Conservation (phyloP, 2,797 vertebrate species). For the Numenius phaeopus region DNA sequence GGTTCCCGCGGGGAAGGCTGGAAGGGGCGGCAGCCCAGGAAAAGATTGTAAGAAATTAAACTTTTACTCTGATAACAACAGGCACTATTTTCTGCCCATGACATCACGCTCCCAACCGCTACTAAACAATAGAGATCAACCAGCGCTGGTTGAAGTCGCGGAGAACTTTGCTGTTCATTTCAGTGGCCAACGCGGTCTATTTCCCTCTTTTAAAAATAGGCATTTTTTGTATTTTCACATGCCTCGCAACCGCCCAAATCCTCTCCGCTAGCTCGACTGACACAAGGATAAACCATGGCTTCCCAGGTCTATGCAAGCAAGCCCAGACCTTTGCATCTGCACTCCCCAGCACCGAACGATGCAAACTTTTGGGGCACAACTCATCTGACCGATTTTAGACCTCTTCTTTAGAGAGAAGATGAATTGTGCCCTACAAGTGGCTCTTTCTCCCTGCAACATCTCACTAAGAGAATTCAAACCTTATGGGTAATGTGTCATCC, state of each 20-base stretch:
- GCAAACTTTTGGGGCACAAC: background rate
- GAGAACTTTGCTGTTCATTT: background rate
- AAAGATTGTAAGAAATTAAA: background rate
- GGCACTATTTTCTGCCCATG: slow-evolving; percentile 39
- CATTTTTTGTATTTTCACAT: background rate
- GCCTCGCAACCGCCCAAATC: background rate
- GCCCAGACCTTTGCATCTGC: background rate
- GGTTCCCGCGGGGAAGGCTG: slow-evolving; percentile 35
- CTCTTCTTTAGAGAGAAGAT: background rate
- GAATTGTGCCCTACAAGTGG: background rate
- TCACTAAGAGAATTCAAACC: background rate
- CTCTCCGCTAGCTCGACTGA: background rate
- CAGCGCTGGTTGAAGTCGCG: accelerated
- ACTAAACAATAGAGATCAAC: background rate
- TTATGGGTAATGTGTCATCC: background rate
- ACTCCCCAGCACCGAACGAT: background rate
- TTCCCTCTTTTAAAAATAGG: background rate
- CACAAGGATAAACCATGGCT: background rate
- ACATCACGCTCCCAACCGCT: background rate
- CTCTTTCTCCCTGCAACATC: background rate
- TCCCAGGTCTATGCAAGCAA: accelerated
- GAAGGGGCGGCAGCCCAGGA: slow-evolving; percentile 9
- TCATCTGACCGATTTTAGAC: background rate
- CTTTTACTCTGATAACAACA: slow-evolving; percentile 41
- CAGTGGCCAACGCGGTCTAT: background rate